Evolutionary conservation across 2,797 vertebrate genomes (phyloP), one percentile per base, ranked within the genome.

Genomic region (Gymnocypris eckloni): DNA sequence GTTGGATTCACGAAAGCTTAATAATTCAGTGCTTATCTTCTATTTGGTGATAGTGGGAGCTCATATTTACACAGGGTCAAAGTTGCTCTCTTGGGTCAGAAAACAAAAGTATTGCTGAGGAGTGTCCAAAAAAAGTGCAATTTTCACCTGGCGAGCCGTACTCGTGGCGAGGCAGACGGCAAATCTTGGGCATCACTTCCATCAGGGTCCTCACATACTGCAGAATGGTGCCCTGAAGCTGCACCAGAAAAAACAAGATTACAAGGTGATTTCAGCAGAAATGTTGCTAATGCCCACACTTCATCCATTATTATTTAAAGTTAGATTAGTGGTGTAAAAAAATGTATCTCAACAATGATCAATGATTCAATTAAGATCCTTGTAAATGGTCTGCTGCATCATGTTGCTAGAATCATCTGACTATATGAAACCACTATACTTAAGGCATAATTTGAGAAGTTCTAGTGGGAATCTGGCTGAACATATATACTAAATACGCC

Each of bases 161-260:
- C 81, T 99, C 98, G 0, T 99, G 98, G 45, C 98, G 97, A 12
- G 98, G 98, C 88, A 99, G 89, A 87, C 98, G 97, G 89, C 98
- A 99, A 84, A 99, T 99, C 94, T 99, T 99, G 87, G 98, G 98
- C 98, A 99, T 99, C 79, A 99, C 98, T 92, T 99, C 98, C 48
- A 99, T 99, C 91, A 99, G 95, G 4, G 98, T 99, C 92, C 98
- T 99, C 90, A 99, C 98, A 0, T 99, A 99, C 94, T 99, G 98
- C 87, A 99, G 95, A 82, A 99, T 98, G 89, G 98, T 99, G 86
- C 98, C 98, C 90, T 99, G 98, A 84, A 99, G 95, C 98, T 99
- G 92, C n/a, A 45, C 9, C 33, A 25, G 33, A 28, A 79, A 22
- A 28, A 79, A 37, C 39, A 83, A 81, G 79, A 50, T 5, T 6